Conservation (phyloP, 1,140 invertebrate genomes). For the Drosophila trapezifrons region DNA sequence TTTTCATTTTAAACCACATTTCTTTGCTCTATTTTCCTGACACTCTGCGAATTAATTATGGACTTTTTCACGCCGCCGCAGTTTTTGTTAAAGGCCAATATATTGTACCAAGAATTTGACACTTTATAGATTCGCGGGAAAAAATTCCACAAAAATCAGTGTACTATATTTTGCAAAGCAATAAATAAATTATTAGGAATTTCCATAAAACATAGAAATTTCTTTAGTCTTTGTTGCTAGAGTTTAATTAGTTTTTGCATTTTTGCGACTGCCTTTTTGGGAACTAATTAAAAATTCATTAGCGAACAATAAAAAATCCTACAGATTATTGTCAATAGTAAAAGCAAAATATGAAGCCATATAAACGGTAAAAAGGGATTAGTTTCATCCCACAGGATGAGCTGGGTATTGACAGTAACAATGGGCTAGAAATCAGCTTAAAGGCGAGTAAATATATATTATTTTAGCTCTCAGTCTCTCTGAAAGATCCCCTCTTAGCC, state of each 20-base stretch:
- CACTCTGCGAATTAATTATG: conserved; percentile 43
- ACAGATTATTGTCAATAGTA: conserved; percentile 5
- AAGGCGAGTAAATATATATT: conserved; percentile 8
- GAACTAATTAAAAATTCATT: conserved; percentile 31
- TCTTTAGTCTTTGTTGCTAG: conserved; percentile 14
- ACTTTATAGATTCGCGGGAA: not conserved
- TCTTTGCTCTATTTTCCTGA: conserved; percentile 31
- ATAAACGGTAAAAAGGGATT: not conserved
- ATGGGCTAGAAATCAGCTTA: not conserved
- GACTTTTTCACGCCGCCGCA: conserved; percentile 21
- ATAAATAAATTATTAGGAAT: conserved; percentile 50
- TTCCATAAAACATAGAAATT: conserved; percentile 24
- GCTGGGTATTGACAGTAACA: not conserved
- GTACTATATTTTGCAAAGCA: conserved; percentile 14
- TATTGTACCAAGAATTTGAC: conserved; percentile 18
- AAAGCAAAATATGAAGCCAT: not conserved
- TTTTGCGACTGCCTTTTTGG: conserved; percentile 26
- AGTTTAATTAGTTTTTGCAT: conserved; percentile 66
- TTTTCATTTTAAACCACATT: conserved; percentile 25
- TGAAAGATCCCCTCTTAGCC: conserved; percentile 2
- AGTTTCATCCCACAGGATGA: not conserved
- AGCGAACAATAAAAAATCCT: not conserved
- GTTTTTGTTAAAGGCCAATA: conserved; percentile 8
- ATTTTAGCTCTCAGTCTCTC: not conserved
- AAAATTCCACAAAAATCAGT: conserved; percentile 40